Evolutionary conservation across 2,888 invertebrate species (phyloP).

Genomic region (Eurytoma californica): DNA sequence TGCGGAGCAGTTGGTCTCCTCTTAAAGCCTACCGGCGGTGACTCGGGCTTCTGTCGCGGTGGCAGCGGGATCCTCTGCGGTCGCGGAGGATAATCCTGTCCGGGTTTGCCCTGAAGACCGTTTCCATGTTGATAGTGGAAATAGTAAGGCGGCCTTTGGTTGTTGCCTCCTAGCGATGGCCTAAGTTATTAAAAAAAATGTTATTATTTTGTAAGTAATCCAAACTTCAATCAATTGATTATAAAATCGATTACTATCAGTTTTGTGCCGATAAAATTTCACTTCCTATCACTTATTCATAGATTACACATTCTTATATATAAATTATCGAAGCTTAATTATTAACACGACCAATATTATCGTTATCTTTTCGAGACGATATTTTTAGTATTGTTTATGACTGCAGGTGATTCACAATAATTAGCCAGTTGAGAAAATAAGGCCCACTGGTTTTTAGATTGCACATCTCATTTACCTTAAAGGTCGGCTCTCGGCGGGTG

Average conservation of each 20-base stretch:
- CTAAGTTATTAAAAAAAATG: conserved; percentile 4
- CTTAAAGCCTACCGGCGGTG: conserved; percentile 58
- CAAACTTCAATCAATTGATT: background rate
- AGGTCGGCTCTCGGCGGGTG: conserved; percentile 64
- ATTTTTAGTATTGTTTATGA: too few relatives aligned
- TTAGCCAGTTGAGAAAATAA: too few relatives aligned
- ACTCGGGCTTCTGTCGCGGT: conserved; percentile 59
- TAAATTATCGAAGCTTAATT: too few relatives aligned
- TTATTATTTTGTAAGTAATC: background rate
- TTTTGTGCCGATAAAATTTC: background rate
- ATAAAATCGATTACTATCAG: background rate
- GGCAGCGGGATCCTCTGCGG: conserved; percentile 65
- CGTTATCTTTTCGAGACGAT: too few relatives aligned
- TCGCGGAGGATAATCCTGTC: conserved; percentile 38
- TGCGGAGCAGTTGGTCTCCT: conserved; percentile 58
- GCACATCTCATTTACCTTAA: background rate
- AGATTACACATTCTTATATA: too few relatives aligned
- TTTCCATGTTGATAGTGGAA: conserved; percentile 63
- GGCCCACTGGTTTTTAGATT: too few relatives aligned
- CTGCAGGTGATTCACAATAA: too few relatives aligned
- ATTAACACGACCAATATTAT: too few relatives aligned
- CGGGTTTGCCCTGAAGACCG: background rate
- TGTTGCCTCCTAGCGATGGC: conserved; percentile 53
- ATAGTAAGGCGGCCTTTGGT: conserved; percentile 64
- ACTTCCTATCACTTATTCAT: too few relatives aligned